A percentile compares a stretch with the other conserved stretches of the same genome.
Evolutionary conservation across 2,888 invertebrate species (phyloP).

Genomic region (Tineola bisselliella): DNA sequence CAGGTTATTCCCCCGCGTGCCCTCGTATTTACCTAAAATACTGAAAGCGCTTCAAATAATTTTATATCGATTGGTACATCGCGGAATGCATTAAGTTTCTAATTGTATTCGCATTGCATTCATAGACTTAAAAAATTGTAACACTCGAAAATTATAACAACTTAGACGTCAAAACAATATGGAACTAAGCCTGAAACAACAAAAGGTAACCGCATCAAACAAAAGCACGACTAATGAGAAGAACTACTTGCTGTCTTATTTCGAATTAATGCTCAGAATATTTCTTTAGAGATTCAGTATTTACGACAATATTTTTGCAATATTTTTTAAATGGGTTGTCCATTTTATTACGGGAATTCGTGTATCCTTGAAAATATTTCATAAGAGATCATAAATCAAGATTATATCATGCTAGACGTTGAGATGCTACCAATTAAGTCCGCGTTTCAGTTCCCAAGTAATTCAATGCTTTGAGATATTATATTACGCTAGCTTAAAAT

Average conservation of each 20-base stretch:
- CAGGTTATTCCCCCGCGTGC: too few relatives aligned
- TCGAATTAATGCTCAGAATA: too few relatives aligned
- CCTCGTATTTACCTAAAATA: not conserved
- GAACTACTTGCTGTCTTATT: too few relatives aligned
- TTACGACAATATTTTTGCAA: too few relatives aligned
- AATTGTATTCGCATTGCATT: not conserved
- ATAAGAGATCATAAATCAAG: slow-evolving; percentile 12
- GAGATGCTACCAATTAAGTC: slow-evolving; percentile 11
- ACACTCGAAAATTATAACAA: not conserved
- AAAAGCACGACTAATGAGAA: not conserved
- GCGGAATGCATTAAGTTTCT: not conserved
- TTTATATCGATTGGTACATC: not conserved
- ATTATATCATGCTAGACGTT: slow-evolving; percentile 8
- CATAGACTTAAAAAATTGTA: too few relatives aligned
- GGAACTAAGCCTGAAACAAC: not conserved
- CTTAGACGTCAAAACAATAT: not conserved
- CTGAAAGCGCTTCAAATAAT: not conserved
- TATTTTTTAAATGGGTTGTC: too few relatives aligned
- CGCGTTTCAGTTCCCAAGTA: not conserved
- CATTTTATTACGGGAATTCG: not conserved
- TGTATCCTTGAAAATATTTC: not conserved
- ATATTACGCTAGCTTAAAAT: not conserved
- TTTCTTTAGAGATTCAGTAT: too few relatives aligned
- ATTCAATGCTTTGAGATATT: slow-evolving; percentile 7
- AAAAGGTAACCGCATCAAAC: slow-evolving; percentile 6